Percentiles rank a stretch among this genome's conserved stretches.
Conservation (phyloP, 2,888 invertebrate genomes). For the Erebia ligea region DNA sequence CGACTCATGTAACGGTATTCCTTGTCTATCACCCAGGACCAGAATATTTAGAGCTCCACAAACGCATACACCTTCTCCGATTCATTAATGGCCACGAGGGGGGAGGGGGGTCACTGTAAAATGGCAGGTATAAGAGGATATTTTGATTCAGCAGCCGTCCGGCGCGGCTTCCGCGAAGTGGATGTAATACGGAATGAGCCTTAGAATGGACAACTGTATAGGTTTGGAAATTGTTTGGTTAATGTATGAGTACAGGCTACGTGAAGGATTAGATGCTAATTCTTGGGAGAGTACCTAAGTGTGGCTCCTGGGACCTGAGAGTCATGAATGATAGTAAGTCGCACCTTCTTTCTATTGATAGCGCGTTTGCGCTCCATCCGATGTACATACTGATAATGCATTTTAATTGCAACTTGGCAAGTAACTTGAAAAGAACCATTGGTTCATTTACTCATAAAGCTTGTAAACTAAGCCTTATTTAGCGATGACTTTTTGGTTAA, state of each 20-base stretch:
- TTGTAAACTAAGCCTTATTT: too few relatives aligned
- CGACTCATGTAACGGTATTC: constrained; percentile 65
- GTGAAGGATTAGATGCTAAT: constrained; percentile 23
- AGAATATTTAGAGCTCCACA: constrained; percentile 37
- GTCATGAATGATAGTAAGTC: constrained; percentile 17
- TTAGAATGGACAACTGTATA: constrained; percentile 47
- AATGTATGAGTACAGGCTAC: constrained; percentile 23
- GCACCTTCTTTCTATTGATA: constrained; percentile 2
- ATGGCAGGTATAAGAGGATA: constrained; percentile 61
- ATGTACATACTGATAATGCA: too few relatives aligned
- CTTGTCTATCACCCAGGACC: constrained; percentile 64
- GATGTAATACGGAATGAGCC: constrained; percentile 52
- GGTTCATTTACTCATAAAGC: neutral
- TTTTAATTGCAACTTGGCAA: too few relatives aligned
- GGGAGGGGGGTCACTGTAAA: constrained; percentile 28
- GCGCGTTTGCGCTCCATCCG: neutral
- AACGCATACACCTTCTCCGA: constrained; percentile 26
- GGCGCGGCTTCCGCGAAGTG: constrained; percentile 73
- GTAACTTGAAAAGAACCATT: neutral
- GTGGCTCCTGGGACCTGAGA: constrained; percentile 19
- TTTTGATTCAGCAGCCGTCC: constrained; percentile 75
- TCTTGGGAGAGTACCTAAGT: constrained; percentile 16
- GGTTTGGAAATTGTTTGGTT: constrained; percentile 42
- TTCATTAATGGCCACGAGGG: constrained; percentile 33
- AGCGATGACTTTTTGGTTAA: too few relatives aligned